These are phyloP conservation scores for Bufotes viridis DNA, from an alignment of 2,797 vertebrate genomes.

Conservation along the genomic window DNA sequence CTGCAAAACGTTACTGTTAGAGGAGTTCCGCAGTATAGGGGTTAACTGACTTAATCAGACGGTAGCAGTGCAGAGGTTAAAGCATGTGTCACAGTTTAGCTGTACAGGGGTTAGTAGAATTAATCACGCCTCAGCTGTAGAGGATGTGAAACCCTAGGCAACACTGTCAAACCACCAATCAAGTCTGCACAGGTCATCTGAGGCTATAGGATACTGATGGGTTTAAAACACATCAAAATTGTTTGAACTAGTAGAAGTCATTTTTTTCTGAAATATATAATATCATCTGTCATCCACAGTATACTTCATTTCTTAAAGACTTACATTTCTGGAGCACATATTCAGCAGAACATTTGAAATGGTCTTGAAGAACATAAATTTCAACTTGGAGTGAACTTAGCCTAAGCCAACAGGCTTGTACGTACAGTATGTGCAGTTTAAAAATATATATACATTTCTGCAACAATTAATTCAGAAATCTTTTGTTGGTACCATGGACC, in stretches of 20 bases:
- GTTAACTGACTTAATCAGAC: background rate
- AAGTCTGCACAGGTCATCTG: background rate
- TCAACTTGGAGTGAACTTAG: too few relatives aligned
- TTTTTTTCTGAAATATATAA: background rate
- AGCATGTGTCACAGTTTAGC: background rate
- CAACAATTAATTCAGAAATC: too few relatives aligned
- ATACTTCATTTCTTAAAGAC: background rate
- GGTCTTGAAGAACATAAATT: too few relatives aligned
- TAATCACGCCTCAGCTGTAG: slow-evolving; percentile 10
- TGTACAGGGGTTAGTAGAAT: background rate
- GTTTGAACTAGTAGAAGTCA: background rate
- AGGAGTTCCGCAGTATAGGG: background rate
- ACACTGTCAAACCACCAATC: background rate
- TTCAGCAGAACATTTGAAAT: too few relatives aligned
- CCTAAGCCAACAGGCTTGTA: too few relatives aligned
- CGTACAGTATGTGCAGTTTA: too few relatives aligned
- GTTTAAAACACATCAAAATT: background rate
- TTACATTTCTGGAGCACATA: too few relatives aligned
- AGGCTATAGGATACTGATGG: background rate
- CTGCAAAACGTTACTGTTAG: too few relatives aligned
- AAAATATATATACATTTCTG: too few relatives aligned
- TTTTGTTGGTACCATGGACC: too few relatives aligned
- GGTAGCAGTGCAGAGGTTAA: background rate
- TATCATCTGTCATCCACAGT: background rate
- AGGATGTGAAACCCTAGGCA: slow-evolving; percentile 19